phyloP scores from a whole-genome alignment of 2,113 vertebrate species.

The Rattus rattus region DNA sequence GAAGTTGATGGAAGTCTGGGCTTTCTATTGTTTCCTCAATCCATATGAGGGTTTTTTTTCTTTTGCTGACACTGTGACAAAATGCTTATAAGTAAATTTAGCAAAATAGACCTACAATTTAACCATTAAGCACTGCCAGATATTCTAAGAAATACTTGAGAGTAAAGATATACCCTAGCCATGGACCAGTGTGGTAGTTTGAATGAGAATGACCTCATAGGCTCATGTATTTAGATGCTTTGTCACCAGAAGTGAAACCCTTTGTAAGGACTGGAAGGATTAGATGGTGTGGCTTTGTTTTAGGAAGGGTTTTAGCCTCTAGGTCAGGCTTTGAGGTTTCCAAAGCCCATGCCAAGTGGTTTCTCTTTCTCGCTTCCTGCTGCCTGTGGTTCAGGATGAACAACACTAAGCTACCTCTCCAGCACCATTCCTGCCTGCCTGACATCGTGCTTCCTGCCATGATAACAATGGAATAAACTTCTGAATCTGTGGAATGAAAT shows the following conservation, averaged over 20 bases:
- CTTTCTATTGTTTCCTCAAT: background rate
- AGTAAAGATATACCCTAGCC: background rate
- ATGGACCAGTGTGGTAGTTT: background rate
- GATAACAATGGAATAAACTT: background rate
- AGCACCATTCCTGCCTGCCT: background rate
- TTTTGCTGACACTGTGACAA: background rate
- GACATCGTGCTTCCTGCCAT: background rate
- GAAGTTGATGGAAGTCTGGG: background rate
- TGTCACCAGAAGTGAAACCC: background rate
- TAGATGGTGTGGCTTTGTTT: background rate
- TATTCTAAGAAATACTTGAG: slow-evolving; percentile 1
- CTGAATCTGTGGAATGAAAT: background rate
- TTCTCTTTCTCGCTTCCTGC: background rate
- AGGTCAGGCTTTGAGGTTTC: background rate
- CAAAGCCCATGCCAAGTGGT: background rate
- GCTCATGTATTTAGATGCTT: background rate
- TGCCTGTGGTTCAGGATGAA: background rate
- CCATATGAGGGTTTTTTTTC: background rate
- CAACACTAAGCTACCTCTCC: background rate
- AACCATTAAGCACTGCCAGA: background rate
- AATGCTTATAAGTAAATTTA: background rate
- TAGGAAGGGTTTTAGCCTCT: background rate
- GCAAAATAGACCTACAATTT: background rate
- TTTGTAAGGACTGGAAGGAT: background rate
- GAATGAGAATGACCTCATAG: background rate